Base-by-base conservation (phyloP, 2,888 invertebrate genomes). In the Chrysomela aeneicollis region DNA sequence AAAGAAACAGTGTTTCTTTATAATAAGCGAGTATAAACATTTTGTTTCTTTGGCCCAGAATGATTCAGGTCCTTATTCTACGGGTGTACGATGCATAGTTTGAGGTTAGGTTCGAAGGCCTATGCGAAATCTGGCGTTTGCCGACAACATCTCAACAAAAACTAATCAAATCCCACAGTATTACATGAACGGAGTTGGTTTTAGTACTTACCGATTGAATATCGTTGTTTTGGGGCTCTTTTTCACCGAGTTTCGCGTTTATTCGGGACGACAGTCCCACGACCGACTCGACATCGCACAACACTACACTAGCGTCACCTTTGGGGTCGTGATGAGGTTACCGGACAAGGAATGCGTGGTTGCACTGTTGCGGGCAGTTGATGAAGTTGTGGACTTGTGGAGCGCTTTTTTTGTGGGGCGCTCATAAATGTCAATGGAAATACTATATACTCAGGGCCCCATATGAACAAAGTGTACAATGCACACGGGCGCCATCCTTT, bases 281-380 rank as follows among this genome's bases (percentile, higher is more conserved):
- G 76, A 62, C 65, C 66, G 77, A 80, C 79, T 79, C 68, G 64
- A 65, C 73, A 75, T 79, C 80, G 71, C 61, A 63, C 66, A 67
- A 68, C 74, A 63, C 55, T 73, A 73, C 71, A 70, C 68, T 70
- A 68, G 66, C 68, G 71, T 61, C 69, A 68, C 61, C 59, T 53
- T 55, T 49, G 19, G 60, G 35, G 63, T 61, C 42, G 30, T 46
- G 26, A 26, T 6, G 32, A 26, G 26, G 26, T 26, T 26, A 26
- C 26, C 4, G 4, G 26, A 26, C 26, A 26, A 26, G 4, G 26
- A 26, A 26, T 26, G 3, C 6, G 26, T 26, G 26, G 26, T 26
- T 26, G 26, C 26, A 5, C 26, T 26, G 26, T 26, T 5, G 26
- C 26, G 26, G 26, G 4, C 26, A 6, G 26, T 3, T 26, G 26